A percentile compares a stretch with the other conserved stretches of the same genome.
These are phyloP conservation scores for Caloenas nicobarica DNA, from an alignment of 2,113 vertebrate species.

Conservation along the genomic window DNA sequence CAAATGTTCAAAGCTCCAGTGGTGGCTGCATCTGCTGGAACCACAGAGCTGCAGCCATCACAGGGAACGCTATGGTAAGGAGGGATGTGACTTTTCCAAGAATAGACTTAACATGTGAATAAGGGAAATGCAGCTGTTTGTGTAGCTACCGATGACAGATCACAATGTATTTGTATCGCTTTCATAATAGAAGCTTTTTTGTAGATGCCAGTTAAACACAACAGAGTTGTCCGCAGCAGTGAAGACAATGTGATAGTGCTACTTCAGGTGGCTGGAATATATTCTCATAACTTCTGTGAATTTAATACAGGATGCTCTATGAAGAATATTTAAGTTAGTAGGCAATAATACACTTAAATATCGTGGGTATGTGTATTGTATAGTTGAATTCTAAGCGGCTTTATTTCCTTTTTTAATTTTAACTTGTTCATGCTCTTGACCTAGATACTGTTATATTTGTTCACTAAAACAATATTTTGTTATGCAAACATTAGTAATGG, in stretches of 20 bases:
- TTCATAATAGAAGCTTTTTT: background rate
- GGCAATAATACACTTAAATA: background rate
- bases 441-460: background rate
- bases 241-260: background rate
- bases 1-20: background rate
- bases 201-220: background rate
- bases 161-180: background rate
- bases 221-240: background rate
- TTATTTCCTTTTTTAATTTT: background rate
- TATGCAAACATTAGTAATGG: background rate
- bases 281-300: background rate
- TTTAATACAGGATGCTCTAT: background rate
- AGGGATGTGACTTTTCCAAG: background rate
- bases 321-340: background rate
- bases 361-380: background rate
- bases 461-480: background rate
- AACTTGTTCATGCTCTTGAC: background rate
- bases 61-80: background rate
- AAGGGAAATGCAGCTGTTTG: background rate
- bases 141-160: background rate
- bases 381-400: background rate
- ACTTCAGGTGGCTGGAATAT: background rate
- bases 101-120: background rate
- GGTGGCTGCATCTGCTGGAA: background rate
- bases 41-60: rapidly evolving